A percentile compares a stretch with the other conserved stretches of the same genome.
Evolutionary conservation across 2,797 vertebrate genomes (phyloP).

Genomic region (Helarctos malayanus): DNA sequence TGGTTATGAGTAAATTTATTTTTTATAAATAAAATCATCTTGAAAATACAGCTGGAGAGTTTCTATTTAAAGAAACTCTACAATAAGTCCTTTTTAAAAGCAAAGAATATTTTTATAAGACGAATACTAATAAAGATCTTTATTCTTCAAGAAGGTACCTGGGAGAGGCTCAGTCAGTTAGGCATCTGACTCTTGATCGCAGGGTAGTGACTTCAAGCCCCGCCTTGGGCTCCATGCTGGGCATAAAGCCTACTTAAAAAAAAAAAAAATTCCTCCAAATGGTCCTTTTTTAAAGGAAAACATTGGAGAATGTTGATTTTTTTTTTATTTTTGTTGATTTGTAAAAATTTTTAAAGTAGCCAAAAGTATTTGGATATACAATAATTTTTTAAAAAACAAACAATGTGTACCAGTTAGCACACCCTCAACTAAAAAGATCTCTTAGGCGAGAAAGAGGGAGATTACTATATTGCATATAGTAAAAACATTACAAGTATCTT

Average conservation of each 20-base stretch:
- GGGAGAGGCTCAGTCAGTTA: not conserved
- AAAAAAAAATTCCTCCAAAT: not conserved
- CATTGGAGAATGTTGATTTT: not conserved
- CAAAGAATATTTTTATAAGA: constrained; percentile 32
- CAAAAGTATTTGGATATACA: constrained; percentile 23
- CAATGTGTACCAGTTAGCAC: constrained; percentile 1
- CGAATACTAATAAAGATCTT: constrained; percentile 48
- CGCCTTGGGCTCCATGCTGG: not conserved
- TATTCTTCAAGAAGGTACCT: constrained; percentile 56
- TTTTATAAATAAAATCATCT: constrained; percentile 72
- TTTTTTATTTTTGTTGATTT: not conserved
- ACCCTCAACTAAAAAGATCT: not conserved
- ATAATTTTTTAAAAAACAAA: not conserved
- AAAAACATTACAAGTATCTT: constrained; percentile 42
- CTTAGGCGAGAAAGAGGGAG: not conserved
- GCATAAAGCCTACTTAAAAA: not conserved
- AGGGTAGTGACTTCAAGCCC: not conserved
- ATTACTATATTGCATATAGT: not conserved
- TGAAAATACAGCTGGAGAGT: constrained; percentile 56
- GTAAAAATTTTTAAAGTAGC: not conserved
- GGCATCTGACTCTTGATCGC: not conserved
- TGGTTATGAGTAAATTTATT: constrained; percentile 47
- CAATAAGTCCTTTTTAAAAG: constrained; percentile 55
- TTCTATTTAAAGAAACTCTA: constrained; percentile 53
- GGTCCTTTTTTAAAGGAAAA: constrained; percentile 16